These are phyloP conservation scores for Leucophenga montana DNA, from an alignment of 2,888 invertebrate genomes.

Conservation along the genomic window DNA sequence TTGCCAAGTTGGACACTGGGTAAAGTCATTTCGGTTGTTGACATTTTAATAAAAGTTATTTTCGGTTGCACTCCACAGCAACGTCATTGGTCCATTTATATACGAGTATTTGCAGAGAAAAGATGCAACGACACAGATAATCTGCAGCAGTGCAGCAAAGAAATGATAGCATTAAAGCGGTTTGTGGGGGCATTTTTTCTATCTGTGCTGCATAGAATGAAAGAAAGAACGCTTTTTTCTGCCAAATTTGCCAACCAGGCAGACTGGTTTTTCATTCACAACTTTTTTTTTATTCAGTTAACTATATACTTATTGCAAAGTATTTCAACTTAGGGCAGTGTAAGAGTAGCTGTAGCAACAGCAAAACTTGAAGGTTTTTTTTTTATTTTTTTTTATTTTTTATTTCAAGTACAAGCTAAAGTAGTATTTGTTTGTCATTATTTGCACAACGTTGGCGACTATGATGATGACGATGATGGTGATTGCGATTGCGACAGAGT, in stretches of 20 bases:
- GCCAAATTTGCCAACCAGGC: too few species aligned
- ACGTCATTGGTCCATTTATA: too few species aligned
- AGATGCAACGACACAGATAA: conserved; percentile 28
- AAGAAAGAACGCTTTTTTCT: too few species aligned
- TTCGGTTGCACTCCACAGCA: conserved; percentile 34
- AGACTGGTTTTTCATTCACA: too few species aligned
- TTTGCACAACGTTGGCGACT: conserved; percentile 14
- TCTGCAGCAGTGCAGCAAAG: not conserved
- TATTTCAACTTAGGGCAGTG: too few species aligned
- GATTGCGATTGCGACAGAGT: too few species aligned
- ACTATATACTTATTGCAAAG: too few species aligned
- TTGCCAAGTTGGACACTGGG: not conserved
- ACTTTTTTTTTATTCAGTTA: too few species aligned
- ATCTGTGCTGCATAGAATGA: too few species aligned
- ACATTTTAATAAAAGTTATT: conserved; percentile 66
- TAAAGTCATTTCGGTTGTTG: conserved; percentile 61
- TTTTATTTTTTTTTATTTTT: too few species aligned
- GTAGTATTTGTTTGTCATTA: conserved; percentile 23
- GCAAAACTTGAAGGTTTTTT: too few species aligned
- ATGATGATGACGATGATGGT: conserved; percentile 1
- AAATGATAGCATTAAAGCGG: not conserved
- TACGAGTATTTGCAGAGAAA: conserved; percentile 26
- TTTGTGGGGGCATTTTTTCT: not conserved
- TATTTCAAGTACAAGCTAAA: not conserved
- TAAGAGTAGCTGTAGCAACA: too few species aligned